Conservation (phyloP, 2,888 invertebrate genomes). For the Coleophora flavipennella region DNA sequence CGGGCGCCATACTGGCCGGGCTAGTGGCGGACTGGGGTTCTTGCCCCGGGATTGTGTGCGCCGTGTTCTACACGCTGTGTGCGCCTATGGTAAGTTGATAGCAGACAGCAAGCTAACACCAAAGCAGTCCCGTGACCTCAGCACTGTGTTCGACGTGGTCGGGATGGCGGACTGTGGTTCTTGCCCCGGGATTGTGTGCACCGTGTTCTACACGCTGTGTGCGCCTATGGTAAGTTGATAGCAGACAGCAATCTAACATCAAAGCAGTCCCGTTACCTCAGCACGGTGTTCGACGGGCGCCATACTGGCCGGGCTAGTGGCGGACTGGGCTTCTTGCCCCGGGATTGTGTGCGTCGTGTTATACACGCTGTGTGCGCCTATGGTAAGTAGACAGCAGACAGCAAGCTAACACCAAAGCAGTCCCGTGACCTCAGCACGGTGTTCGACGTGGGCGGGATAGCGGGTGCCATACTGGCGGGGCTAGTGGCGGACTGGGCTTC, state of each 20-base stretch:
- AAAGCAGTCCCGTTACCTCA: constrained; percentile 80
- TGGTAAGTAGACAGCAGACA: constrained; percentile 75
- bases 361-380: constrained; percentile 85
- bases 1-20: constrained; percentile 92
- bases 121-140: constrained; percentile 80
- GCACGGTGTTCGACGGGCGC: constrained; percentile 88
- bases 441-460: too few relatives aligned
- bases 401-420: constrained; percentile 77
- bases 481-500: too few relatives aligned
- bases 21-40: constrained; percentile 85
- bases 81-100: constrained; percentile 81
- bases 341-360: constrained; percentile 90
- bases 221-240: constrained; percentile 81
- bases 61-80: constrained; percentile 82
- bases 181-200: constrained; percentile 91
- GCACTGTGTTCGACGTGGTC: constrained; percentile 89
- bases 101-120: constrained; percentile 79
- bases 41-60: constrained; percentile 91
- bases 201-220: constrained; percentile 82
- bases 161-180: constrained; percentile 91
- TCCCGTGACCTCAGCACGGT: constrained; percentile 86
- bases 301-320: constrained; percentile 87
- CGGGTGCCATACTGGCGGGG: too few relatives aligned
- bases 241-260: constrained; percentile 79
- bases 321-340: constrained; percentile 87